These are phyloP conservation scores for Hippocampus guttulatus DNA, from an alignment of 2,113 vertebrate genomes.

Conservation along the genomic window DNA sequence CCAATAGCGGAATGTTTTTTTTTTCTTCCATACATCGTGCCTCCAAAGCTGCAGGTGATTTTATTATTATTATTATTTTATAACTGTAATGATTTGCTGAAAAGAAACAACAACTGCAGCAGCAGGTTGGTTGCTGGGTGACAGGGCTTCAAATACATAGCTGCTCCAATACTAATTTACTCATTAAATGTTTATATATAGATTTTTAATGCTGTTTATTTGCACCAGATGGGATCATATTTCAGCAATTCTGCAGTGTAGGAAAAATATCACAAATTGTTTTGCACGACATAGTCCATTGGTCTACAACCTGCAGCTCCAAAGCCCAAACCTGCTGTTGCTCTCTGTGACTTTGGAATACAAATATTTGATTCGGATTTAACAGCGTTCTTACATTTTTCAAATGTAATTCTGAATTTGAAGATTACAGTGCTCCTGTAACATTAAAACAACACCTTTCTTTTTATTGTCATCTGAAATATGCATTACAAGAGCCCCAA, in stretches of 20 bases:
- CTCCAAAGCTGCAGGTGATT: constrained; percentile 11
- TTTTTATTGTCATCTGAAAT: too few relatives aligned
- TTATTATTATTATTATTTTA: neutral
- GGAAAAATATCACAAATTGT: neutral
- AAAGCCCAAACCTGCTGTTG: too few relatives aligned
- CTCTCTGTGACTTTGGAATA: too few relatives aligned
- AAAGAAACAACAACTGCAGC: neutral
- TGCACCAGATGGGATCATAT: neutral
- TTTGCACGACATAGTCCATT: too few relatives aligned
- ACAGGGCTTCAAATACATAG: constrained; percentile 17
- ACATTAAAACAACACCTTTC: too few relatives aligned
- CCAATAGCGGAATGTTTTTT: constrained; percentile 26
- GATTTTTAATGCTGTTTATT: neutral
- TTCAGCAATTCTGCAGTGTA: neutral
- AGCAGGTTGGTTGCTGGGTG: constrained; percentile 35
- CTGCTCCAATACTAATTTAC: neutral
- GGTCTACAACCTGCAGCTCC: too few relatives aligned
- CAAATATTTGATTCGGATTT: too few relatives aligned
- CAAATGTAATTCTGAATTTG: too few relatives aligned
- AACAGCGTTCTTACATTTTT: too few relatives aligned
- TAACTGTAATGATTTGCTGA: constrained; percentile 18
- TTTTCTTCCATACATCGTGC: constrained; percentile 23
- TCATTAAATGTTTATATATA: neutral
- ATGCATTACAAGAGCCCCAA: too few relatives aligned
- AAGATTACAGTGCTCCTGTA: too few relatives aligned